These are phyloP conservation scores for Myiagra hebetior DNA, from an alignment of 2,113 vertebrate species.

Conservation along the genomic window DNA sequence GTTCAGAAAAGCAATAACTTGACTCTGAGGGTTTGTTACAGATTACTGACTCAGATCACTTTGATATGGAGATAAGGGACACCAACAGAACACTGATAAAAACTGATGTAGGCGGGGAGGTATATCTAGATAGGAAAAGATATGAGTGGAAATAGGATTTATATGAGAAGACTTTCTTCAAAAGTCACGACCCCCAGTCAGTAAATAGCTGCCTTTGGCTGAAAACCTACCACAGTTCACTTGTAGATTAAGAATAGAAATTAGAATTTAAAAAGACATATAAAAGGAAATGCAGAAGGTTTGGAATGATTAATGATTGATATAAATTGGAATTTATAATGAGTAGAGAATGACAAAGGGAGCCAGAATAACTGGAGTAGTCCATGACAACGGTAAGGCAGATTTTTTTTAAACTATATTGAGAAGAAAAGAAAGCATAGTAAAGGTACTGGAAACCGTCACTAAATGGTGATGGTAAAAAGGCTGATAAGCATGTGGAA, in stretches of 20 bases:
- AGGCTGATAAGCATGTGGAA: neutral
- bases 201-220: neutral
- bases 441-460: neutral
- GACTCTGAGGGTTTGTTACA: neutral
- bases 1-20: neutral
- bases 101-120: neutral
- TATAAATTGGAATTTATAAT: neutral
- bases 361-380: neutral
- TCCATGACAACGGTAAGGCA: neutral
- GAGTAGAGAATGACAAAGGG: neutral
- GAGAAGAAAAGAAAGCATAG: neutral
- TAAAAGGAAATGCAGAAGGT: neutral
- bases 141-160: neutral
- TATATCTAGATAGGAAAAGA: neutral
- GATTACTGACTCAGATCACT: neutral
- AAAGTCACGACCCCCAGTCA: neutral
- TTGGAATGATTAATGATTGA: neutral
- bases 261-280: neutral
- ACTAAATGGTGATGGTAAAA: neutral
- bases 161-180: neutral
- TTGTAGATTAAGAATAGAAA: neutral
- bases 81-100: neutral
- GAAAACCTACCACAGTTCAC: neutral
- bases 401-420: neutral
- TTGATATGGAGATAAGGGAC: conserved; percentile 21